Conservation (phyloP, 2,888 invertebrate genomes). For the Sturmia bella region DNA sequence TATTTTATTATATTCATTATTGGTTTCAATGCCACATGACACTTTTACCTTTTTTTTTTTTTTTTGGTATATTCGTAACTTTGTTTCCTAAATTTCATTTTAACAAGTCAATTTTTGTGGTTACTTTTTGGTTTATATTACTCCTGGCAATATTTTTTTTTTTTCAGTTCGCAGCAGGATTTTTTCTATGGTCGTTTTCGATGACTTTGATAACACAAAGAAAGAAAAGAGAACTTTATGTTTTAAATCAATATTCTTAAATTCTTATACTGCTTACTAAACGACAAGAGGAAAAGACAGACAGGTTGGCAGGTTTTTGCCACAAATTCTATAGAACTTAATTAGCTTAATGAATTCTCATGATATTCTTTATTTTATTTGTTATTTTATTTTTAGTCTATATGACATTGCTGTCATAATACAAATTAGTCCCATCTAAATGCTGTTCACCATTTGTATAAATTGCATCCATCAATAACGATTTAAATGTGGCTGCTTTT, state of each 20-base stretch:
- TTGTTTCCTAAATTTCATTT: slow-evolving; percentile 60
- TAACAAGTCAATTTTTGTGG: slow-evolving; percentile 58
- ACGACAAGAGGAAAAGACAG: no score
- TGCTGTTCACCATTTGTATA: slow-evolving; percentile 4
- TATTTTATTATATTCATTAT: slow-evolving; percentile 81
- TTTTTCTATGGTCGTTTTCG: slow-evolving; percentile 53
- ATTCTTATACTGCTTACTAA: no score
- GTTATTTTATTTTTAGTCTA: slow-evolving; percentile 7
- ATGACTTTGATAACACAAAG: slow-evolving; percentile 43
- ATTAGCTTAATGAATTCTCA: no score
- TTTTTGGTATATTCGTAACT: slow-evolving; percentile 4
- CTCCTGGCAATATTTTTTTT: neutral
- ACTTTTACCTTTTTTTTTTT: slow-evolving; percentile 60
- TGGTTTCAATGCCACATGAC: slow-evolving; percentile 71
- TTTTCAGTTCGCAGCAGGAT: slow-evolving; percentile 55
- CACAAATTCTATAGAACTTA: no score
- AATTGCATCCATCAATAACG: slow-evolving; percentile 28
- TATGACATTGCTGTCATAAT: slow-evolving; percentile 7
- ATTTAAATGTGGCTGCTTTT: neutral
- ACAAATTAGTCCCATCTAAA: slow-evolving; percentile 17
- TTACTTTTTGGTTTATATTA: slow-evolving; percentile 24
- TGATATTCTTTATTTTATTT: neutral
- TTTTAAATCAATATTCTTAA: neutral
- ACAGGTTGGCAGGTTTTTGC: no score
- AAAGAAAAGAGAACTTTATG: no score